A percentile compares a stretch with the other conserved stretches of the same genome.
Evolutionary conservation across 1,140 invertebrate genomes (phyloP).

Genomic region (Trachymyrmex septentrionalis): DNA sequence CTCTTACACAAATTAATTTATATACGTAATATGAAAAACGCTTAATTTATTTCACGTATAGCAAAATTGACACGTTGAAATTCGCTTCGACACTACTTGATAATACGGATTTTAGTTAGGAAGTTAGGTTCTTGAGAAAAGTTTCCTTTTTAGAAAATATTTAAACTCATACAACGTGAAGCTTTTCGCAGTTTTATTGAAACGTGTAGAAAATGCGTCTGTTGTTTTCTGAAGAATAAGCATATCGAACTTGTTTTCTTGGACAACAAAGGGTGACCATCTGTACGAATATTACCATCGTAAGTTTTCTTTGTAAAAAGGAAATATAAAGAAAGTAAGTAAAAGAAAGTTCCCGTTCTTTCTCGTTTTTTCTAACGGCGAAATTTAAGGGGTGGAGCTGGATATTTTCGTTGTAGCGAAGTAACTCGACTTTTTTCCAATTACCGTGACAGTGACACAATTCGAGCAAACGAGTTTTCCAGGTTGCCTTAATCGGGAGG

Average conservation of each 20-base stretch:
- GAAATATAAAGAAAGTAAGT: not conserved
- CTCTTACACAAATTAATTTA: not conserved
- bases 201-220: not conserved
- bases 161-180: not conserved
- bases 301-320: too few relatives aligned
- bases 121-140: too few relatives aligned
- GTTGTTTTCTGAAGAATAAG: not conserved
- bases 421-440: slow-evolving; percentile 57
- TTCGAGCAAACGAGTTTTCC: slow-evolving; percentile 59
- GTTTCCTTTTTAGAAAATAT: too few relatives aligned
- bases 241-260: not conserved
- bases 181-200: not conserved
- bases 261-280: not conserved
- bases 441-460: slow-evolving; percentile 60
- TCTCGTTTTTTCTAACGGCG: not conserved
- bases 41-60: not conserved
- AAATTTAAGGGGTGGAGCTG: not conserved
- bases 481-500: slow-evolving; percentile 53
- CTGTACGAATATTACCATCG: not conserved
- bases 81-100: not conserved
- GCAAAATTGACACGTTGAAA: not conserved
- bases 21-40: not conserved
- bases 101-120: not conserved
- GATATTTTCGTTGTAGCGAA: slow-evolving; percentile 2
- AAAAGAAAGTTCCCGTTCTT: too few relatives aligned